Conservation (phyloP, 2,113 vertebrate species). For the Romanogobio albipinnatus region DNA sequence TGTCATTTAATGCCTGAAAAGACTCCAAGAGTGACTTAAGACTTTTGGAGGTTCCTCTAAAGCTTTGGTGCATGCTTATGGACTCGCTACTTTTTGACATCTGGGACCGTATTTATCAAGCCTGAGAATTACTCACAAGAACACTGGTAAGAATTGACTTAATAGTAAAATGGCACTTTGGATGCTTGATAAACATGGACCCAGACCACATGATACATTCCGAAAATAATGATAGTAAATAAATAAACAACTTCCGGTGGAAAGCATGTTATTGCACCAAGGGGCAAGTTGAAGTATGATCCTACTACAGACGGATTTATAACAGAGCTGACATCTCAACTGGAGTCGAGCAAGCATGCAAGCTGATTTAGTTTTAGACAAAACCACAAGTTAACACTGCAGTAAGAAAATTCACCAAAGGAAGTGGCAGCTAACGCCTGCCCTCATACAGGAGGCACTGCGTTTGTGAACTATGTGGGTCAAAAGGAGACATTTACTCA, state of each 20-base stretch:
- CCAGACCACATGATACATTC: not conserved
- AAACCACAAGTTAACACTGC: slow-evolving; percentile 17
- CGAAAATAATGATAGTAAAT: not conserved
- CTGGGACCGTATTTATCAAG: too few species aligned
- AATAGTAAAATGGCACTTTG: too few species aligned
- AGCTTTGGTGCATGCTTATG: not conserved
- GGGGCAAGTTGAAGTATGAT: slow-evolving; percentile 34
- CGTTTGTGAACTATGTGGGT: slow-evolving; percentile 13
- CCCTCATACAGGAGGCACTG: not conserved
- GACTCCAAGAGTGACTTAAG: too few species aligned
- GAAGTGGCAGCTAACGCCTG: not conserved
- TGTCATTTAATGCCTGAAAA: not conserved
- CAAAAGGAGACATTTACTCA: not conserved
- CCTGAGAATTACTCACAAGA: too few species aligned
- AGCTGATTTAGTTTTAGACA: not conserved
- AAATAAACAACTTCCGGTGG: not conserved
- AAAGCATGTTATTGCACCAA: slow-evolving; percentile 43
- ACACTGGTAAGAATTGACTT: too few species aligned
- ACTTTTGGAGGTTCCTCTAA: not conserved
- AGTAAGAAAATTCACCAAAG: slow-evolving; percentile 34
- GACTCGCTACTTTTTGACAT: not conserved
- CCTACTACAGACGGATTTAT: not conserved
- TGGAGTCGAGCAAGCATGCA: not conserved
- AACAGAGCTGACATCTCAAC: not conserved
- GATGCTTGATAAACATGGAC: too few species aligned